These are phyloP conservation scores for Graphium colonna DNA, from an alignment of 2,888 invertebrate genomes.

Conservation along the genomic window DNA sequence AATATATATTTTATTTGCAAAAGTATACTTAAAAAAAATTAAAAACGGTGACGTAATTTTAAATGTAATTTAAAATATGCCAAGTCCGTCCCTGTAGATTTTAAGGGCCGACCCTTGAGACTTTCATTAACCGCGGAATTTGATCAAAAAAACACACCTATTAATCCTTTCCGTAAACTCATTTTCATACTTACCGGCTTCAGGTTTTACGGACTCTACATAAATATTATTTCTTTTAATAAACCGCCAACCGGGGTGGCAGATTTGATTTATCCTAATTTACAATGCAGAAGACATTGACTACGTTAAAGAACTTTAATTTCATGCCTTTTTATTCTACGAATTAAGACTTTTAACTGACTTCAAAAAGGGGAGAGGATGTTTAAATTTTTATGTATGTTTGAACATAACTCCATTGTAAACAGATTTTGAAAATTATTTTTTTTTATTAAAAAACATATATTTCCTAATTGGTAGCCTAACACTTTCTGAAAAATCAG, in stretches of 20 bases:
- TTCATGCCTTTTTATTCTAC: too few relatives aligned
- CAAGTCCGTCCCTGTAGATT: constrained; percentile 32
- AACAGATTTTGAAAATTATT: too few relatives aligned
- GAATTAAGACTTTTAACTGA: too few relatives aligned
- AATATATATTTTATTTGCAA: too few relatives aligned
- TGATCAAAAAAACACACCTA: constrained; percentile 63
- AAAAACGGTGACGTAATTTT: not conserved
- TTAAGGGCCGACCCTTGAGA: constrained; percentile 43
- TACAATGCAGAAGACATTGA: not conserved
- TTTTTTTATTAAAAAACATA: too few relatives aligned
- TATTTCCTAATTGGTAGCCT: too few relatives aligned
- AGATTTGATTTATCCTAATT: not conserved
- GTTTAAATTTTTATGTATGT: too few relatives aligned
- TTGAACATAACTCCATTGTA: too few relatives aligned
- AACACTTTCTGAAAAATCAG: too few relatives aligned
- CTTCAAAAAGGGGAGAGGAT: too few relatives aligned
- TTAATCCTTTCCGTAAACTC: constrained; percentile 61
- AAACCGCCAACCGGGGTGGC: constrained; percentile 17
- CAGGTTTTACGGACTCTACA: constrained; percentile 32
- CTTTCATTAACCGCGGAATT: constrained; percentile 53
- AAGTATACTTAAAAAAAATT: too few relatives aligned
- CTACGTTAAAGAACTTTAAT: not conserved
- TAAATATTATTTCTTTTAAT: constrained; percentile 29
- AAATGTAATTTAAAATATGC: not conserved
- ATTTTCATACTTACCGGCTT: constrained; percentile 44